phyloP scores from a whole-genome alignment of 2,888 invertebrate genomes.

The Pseudanteris insignis region DNA sequence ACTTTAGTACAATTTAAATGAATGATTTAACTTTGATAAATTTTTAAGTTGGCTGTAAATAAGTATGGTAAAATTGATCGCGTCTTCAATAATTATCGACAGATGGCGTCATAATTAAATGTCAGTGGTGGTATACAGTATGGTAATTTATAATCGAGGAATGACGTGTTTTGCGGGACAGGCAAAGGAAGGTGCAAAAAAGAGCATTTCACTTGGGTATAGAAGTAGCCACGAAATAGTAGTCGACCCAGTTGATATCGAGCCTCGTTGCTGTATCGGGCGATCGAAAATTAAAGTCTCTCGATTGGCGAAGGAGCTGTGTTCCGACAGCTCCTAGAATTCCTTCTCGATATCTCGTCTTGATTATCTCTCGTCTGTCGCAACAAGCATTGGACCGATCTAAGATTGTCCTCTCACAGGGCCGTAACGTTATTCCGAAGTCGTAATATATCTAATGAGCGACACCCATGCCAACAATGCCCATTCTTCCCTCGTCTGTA shows the following conservation, averaged over 20 bases:
- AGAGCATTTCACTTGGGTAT: conserved; percentile 6
- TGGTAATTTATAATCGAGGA: too few species aligned
- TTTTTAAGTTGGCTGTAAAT: too few species aligned
- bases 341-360: conserved; percentile 21
- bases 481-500: conserved; percentile 2
- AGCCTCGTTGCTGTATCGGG: conserved; percentile 16
- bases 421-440: conserved; percentile 14
- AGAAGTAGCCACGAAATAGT: conserved; percentile 15
- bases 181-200: too few species aligned
- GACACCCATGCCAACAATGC: conserved; percentile 27
- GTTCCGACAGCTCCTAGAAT: conserved; percentile 31
- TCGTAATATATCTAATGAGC: conserved; percentile 27
- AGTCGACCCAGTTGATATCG: conserved; percentile 23
- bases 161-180: too few species aligned
- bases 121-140: too few species aligned
- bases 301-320: conserved; percentile 6
- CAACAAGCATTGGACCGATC: conserved; percentile 24
- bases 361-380: conserved; percentile 34
- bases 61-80: too few species aligned
- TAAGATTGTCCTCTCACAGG: conserved; percentile 2
- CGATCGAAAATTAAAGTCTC: conserved; percentile 29
- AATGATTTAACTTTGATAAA: too few species aligned
- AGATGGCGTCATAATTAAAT: too few species aligned
- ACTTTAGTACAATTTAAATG: too few species aligned
- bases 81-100: too few species aligned